These are phyloP conservation scores for Agrotis exclamationis DNA, from an alignment of 2,888 invertebrate species.

Conservation along the genomic window DNA sequence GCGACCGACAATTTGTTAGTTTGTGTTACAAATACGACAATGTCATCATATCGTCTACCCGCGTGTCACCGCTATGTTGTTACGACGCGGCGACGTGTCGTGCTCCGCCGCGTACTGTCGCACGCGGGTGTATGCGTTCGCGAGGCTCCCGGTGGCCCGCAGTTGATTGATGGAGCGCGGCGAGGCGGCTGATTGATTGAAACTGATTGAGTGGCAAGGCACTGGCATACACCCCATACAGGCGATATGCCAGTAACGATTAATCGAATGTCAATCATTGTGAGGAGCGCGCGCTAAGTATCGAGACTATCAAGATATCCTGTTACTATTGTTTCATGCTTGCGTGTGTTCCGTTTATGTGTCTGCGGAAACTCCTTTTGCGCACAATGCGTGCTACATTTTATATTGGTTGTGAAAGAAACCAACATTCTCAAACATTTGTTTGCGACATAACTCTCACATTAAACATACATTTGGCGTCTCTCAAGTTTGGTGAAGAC, in stretches of 20 bases:
- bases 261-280: constrained; percentile 55
- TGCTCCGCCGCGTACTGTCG: not conserved
- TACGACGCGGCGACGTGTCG: not conserved
- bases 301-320: constrained; percentile 29
- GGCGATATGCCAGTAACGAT: constrained; percentile 27
- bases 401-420: constrained; percentile 13
- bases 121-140: not conserved
- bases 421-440: constrained; percentile 21
- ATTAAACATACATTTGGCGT: constrained; percentile 44
- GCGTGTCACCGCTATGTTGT: not conserved
- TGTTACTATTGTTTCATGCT: constrained; percentile 4
- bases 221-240: constrained; percentile 12
- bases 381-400: too few relatives aligned
- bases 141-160: constrained; percentile 7
- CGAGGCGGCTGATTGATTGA: constrained; percentile 44
- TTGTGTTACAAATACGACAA: constrained; percentile 15
- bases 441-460: constrained; percentile 24
- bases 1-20: constrained; percentile 2
- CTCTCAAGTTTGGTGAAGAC: constrained; percentile 9
- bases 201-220: constrained; percentile 34
- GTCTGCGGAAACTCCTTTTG: constrained; percentile 5
- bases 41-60: constrained; percentile 17
- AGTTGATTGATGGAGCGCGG: constrained; percentile 23
- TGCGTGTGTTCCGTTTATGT: not conserved
- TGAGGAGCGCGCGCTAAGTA: constrained; percentile 28